Base-by-base conservation (phyloP, 1,140 invertebrate species). In the Euglossa dilemma region DNA sequence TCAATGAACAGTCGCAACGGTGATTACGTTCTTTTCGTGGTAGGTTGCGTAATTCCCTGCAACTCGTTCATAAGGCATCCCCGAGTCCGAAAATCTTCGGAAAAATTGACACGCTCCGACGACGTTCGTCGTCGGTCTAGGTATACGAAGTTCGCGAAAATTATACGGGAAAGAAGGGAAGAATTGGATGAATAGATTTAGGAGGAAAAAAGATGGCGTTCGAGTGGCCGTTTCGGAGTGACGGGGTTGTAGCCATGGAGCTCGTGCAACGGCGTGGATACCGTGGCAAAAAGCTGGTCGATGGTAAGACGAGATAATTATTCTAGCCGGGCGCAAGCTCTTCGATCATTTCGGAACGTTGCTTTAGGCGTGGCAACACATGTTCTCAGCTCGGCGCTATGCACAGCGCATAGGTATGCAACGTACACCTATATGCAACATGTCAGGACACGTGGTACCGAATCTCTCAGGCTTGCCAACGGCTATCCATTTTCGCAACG, bases 401-500 rank as follows among this genome's bases (percentile, higher is more conserved):
- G 89, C 80, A 84, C 87, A 82, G 83, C 78, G 87, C 79, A 82
- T 91, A 89, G 80, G 80, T 88, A 91, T 88, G 90, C 88, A 61
- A 64, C 85, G 90, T 92, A 92, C 92, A 92, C 91, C 91, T 92
- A 91, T 92, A 91, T 91, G 91, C 91, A 93, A 92, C 92, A 90
- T 92, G 91, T 93, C 90, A 92, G 87, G 85, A 92, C 92, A 93
- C 91, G 90, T 93, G 91, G 92, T 88, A 91, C 88, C 86, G 89
- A 90, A 90, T 90, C 91, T 87, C 90, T 88, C 85, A 86, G 85
- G 84, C 79, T 90, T 91, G 89, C 91, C 90, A 92, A 85, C 87
- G 88, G 87, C 86, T 84, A 89, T 87, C 83, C 88, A 92, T 92
- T 92, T 89, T 91, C 90, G 85, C 88, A 80, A 87, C 84, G 85